Base-by-base conservation (phyloP, 2,888 invertebrate species). In the Terebella lapidaria region DNA sequence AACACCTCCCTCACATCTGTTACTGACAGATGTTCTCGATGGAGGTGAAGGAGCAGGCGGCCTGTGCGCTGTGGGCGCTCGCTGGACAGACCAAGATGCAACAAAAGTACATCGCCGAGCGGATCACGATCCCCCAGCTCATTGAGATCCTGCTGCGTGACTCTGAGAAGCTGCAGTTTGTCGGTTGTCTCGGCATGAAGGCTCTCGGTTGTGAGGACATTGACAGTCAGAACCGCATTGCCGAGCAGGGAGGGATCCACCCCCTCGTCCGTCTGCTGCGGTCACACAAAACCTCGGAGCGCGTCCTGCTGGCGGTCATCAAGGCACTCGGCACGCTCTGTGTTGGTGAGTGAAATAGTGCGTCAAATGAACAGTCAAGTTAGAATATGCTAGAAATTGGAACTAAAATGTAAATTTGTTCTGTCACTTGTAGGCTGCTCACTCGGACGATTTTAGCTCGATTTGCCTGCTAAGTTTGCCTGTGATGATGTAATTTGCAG, bases 141-240 rank as follows among this genome's bases (percentile, higher is more conserved):
- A 77, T 78, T 25, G 77, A 79, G 60, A 79, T 81, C 75, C 67
- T 81, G 46, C 65, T 81, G 56, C 73, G 77, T 42, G 71, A 73
- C 51, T 76, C 79, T 46, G 79, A 80, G 57, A 79, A 77, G 67
- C 71, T 81, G 1, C 76, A 81, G n/a, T 77, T 75, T 71, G 79
- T 80, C 52, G 79, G 80, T 20, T 79, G 79, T 63, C 74, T 75
- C 73, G 77, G 75, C 52, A 73, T 80, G 56, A 78, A 74, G 49
- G 78, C 80, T 1, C 66, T 81, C 24, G 75, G 76, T 1, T 61
- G 72, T 30, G 78, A 80, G 60, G 76, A 77, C 67, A 72, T 78
- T 27, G 75, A 73, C 53, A 75, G 76, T 65, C 81, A 81, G 68
- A 78, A 76, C 64, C 68, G 71, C 63, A 72, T 81, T 47, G 75